Evolutionary conservation across 2,113 vertebrate genomes (phyloP).

Genomic region (Brachirus orientalis): DNA sequence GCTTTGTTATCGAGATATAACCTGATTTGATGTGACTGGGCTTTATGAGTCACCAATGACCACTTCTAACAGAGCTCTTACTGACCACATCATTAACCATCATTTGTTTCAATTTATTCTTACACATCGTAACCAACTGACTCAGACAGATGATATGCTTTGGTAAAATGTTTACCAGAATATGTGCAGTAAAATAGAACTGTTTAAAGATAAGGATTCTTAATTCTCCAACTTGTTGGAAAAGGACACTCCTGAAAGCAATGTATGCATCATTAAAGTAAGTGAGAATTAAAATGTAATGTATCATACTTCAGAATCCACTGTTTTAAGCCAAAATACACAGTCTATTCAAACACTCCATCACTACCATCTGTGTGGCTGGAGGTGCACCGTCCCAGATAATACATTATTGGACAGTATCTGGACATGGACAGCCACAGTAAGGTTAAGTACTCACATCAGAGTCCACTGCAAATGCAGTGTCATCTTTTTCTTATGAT

Average conservation of each 20-base stretch:
- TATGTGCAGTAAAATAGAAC: not conserved
- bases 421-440: not conserved
- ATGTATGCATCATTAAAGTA: not conserved
- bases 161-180: slow-evolving; percentile 11
- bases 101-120: not conserved
- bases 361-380: not conserved
- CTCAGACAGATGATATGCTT: not conserved
- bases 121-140: slow-evolving; percentile 1
- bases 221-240: not conserved
- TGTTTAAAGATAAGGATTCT: not conserved
- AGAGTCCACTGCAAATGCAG: not conserved
- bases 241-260: not conserved
- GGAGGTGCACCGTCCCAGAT: not conserved
- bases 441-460: not conserved
- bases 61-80: not conserved
- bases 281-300: not conserved
- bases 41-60: slow-evolving; percentile 45
- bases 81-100: slow-evolving; percentile 15
- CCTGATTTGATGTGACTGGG: slow-evolving; percentile 38
- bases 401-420: not conserved
- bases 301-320: not conserved
- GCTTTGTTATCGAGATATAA: slow-evolving; percentile 3
- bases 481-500: not conserved
- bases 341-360: not conserved
- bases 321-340: no score